phyloP scores from a whole-genome alignment of 2,113 vertebrate genomes.

The Polyodon spathula region DNA sequence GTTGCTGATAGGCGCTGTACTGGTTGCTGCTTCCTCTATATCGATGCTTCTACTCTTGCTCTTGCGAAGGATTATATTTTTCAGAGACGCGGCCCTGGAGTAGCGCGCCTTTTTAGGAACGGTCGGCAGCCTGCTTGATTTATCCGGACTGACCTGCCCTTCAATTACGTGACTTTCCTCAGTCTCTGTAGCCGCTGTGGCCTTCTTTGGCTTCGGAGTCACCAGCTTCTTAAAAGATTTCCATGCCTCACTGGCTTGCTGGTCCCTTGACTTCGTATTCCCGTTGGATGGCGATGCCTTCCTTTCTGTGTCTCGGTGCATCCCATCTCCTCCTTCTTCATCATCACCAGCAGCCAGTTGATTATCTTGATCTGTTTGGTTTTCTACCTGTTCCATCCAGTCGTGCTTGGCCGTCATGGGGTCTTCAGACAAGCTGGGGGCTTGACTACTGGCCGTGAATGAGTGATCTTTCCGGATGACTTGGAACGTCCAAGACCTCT shows the following conservation, averaged over 20 bases:
- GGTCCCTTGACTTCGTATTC: constrained; percentile 47
- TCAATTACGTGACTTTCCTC: constrained; percentile 41
- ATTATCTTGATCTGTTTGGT: constrained; percentile 20
- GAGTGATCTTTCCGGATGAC: constrained; percentile 63
- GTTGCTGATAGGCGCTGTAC: constrained; percentile 11
- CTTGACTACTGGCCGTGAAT: constrained; percentile 51
- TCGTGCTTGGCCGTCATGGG: constrained; percentile 21
- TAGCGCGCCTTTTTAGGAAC: constrained; percentile 51
- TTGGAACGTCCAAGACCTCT: constrained; percentile 69
- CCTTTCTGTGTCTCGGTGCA: constrained; percentile 36
- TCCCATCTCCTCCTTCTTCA: constrained; percentile 33
- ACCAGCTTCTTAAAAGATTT: constrained; percentile 65
- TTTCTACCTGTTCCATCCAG: constrained; percentile 28
- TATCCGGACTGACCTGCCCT: constrained; percentile 36
- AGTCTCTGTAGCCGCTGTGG: constrained; percentile 39
- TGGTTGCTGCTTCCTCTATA: constrained; percentile 34
- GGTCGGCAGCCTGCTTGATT: constrained; percentile 41
- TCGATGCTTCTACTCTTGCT: constrained; percentile 59
- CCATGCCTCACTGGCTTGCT: constrained; percentile 66
- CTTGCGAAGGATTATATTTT: constrained; percentile 66
- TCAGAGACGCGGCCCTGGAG: constrained; percentile 61
- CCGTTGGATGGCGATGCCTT: constrained; percentile 24
- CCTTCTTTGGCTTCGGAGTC: constrained; percentile 57
- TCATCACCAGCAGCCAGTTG: constrained; percentile 27
- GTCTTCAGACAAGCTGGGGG: constrained; percentile 48